A percentile compares a stretch with the other conserved stretches of the same genome.
Evolutionary conservation across 2,797 vertebrate species (phyloP).

Genomic region (Ptychobarbus kaznakovi): DNA sequence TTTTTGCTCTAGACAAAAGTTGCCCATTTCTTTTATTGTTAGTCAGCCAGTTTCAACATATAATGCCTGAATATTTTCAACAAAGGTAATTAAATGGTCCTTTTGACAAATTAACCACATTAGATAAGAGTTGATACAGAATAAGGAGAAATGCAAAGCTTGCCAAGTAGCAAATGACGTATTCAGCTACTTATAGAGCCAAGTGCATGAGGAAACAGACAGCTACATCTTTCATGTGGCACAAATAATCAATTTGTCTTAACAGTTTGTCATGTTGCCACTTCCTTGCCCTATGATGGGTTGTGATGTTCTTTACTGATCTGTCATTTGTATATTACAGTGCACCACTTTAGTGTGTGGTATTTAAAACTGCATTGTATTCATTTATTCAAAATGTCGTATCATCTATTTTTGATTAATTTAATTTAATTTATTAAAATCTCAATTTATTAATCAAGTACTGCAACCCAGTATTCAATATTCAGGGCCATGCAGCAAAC

Average conservation of each 20-base stretch:
- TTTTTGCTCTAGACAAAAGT: slow-evolving; percentile 55
- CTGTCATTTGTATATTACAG: background rate
- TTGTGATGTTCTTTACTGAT: slow-evolving; percentile 2
- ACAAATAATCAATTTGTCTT: slow-evolving; percentile 63
- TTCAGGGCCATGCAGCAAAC: background rate
- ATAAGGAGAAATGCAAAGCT: slow-evolving; percentile 21
- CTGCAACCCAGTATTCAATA: background rate
- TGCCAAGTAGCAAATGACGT: slow-evolving; percentile 71
- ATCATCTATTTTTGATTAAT: background rate
- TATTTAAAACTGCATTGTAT: background rate
- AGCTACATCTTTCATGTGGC: slow-evolving; percentile 63
- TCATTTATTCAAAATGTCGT: background rate
- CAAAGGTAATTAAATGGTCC: background rate
- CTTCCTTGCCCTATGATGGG: slow-evolving; percentile 39
- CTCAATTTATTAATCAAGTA: background rate
- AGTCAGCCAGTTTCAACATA: slow-evolving; percentile 4
- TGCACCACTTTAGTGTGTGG: background rate
- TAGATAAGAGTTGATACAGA: slow-evolving; percentile 34
- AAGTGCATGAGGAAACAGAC: slow-evolving; percentile 65
- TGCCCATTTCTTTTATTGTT: too few species aligned
- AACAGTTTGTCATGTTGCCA: slow-evolving; percentile 28
- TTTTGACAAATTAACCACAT: slow-evolving; percentile 57
- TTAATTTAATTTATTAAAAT: background rate
- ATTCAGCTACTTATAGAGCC: slow-evolving; percentile 68
- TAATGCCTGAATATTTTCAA: slow-evolving; percentile 50